Base-by-base conservation (phyloP, 2,888 invertebrate genomes). In the Carabus problematicus region DNA sequence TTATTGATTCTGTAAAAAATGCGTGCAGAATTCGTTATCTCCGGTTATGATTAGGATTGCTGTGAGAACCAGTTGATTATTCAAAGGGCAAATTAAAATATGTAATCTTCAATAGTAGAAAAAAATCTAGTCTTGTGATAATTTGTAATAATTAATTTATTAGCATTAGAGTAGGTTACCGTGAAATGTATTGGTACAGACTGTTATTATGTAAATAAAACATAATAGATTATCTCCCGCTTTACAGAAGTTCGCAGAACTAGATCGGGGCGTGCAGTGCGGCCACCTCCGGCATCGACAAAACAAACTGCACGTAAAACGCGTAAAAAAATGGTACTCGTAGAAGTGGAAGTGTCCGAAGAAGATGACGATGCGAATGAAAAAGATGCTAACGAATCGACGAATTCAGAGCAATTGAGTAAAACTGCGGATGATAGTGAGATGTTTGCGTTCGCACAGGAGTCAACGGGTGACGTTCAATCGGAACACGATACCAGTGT, bases 261-360 rank as follows among this genome's bases (percentile, higher is more conserved):
- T 14, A 84, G 88, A 59, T 88, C 88, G 1, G 85, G 86, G 11
- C 83, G 87, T 73, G 75, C 82, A 2, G 78, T 84, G 4, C 73
- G 77, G 70, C 70, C 78, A 9, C 73, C 80, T 18, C 72, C 77
- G 12, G 74, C 78, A 16, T 78, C 80, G 52, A 74, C 78, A 4
- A 78, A 79, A 42, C 79, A 79, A 72, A 73, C 77, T 14, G 75
- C 75, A 16, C 75, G 78, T 75, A 80, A 82, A 77, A 77, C 81
- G 63, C 76, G 82, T 71, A 81, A 82, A 77, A 82, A 80, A 75
- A 78, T 79, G 62, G 79, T 80, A 18, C 73, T 79, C 59, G 79
- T 80, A 72, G 85, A 84, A 80, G 84, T 83, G 73, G 85, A 85
- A 80, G 82, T 81, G 71, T 82, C 81, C 4, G 80, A 82, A 73